Evolutionary conservation across 1,140 invertebrate genomes (phyloP).

Genomic region (Diabrotica virgifera): DNA sequence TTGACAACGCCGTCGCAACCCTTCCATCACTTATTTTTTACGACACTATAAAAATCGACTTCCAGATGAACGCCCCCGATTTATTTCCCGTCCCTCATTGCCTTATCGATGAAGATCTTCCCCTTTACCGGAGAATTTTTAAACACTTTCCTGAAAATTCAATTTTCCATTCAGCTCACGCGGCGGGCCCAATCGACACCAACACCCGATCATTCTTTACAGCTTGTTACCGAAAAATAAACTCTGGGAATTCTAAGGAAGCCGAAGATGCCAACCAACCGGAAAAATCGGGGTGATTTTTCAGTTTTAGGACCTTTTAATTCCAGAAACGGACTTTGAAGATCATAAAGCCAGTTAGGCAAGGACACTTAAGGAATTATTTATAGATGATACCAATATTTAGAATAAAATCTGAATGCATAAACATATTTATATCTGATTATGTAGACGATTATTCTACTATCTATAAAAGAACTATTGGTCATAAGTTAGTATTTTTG

Average conservation of each 20-base stretch:
- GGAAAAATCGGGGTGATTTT: not conserved
- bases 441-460: too few species aligned
- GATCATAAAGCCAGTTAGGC: too few species aligned
- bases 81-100: not conserved
- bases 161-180: not conserved
- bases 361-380: too few species aligned
- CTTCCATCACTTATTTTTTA: too few species aligned
- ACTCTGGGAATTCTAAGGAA: not conserved
- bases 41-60: not conserved
- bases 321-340: not conserved
- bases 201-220: constrained; percentile 1
- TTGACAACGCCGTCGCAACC: too few species aligned
- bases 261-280: not conserved
- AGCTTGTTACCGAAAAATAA: constrained; percentile 2
- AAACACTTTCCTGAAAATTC: constrained; percentile 2
- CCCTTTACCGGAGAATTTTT: not conserved
- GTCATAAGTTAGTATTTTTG: too few species aligned
- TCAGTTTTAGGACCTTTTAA: not conserved
- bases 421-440: too few species aligned
- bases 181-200: constrained; percentile 1
- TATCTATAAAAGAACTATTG: too few species aligned
- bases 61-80: not conserved
- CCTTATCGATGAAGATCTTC: not conserved
- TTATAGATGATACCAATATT: too few species aligned
- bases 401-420: too few species aligned